Evolutionary conservation across 2,113 vertebrate species (phyloP).

Genomic region (Tamias sibiricus): DNA sequence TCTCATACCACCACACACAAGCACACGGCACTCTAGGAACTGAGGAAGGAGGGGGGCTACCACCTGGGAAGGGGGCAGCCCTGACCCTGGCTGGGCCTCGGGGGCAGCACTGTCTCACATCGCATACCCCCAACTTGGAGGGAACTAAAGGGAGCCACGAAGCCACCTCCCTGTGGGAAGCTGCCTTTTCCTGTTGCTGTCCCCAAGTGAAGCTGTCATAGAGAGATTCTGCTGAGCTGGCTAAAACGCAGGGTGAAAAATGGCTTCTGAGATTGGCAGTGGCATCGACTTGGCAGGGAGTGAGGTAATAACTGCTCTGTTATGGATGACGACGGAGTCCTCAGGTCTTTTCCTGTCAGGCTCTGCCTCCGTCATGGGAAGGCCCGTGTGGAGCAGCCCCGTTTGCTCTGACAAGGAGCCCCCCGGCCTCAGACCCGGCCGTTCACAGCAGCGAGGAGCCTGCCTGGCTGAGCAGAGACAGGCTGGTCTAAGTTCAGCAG

Average conservation of each 20-base stretch:
- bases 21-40: not conserved
- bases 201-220: constrained; percentile 33
- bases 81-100: too few species aligned
- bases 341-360: constrained; percentile 55
- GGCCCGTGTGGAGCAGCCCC: not conserved
- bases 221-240: constrained; percentile 58
- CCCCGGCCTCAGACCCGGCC: constrained; percentile 39
- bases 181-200: constrained; percentile 37
- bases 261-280: constrained; percentile 51
- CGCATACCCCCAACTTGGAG: not conserved
- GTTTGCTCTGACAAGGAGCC: constrained; percentile 20
- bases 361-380: constrained; percentile 69
- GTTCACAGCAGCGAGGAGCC: not conserved
- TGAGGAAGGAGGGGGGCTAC: not conserved
- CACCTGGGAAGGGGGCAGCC: too few species aligned
- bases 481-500: constrained; percentile 63
- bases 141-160: not conserved
- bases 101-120: rapidly evolving
- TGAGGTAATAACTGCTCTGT: not conserved
- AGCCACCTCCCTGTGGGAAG: constrained; percentile 32
- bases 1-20: not conserved
- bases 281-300: constrained; percentile 60
- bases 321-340: not conserved
- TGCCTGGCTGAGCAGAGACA: constrained; percentile 27
- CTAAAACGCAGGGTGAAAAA: constrained; percentile 68